A percentile compares a stretch with the other conserved stretches of the same genome.
These are phyloP conservation scores for Malurus leucopterus DNA, from an alignment of 2,797 vertebrate genomes.

Conservation along the genomic window DNA sequence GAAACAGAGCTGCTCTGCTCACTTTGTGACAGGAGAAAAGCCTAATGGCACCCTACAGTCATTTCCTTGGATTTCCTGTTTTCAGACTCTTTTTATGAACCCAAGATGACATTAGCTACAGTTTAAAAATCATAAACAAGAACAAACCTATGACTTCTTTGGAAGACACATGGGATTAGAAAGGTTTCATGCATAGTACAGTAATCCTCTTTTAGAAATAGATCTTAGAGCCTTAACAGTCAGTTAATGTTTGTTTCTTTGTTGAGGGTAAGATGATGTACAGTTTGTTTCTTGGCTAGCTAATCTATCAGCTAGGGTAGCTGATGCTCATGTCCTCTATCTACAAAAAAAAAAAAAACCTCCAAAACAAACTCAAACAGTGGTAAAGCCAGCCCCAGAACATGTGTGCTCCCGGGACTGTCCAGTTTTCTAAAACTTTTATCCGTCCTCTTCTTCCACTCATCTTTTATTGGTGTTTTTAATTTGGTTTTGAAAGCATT, in stretches of 20 bases:
- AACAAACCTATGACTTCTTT: neutral
- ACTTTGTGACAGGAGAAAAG: neutral
- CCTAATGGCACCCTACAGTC: neutral
- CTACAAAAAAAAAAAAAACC: neutral
- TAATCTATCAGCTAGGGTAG: neutral
- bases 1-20: neutral
- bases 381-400: neutral
- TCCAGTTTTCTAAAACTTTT: neutral
- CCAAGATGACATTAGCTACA: neutral
- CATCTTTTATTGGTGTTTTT: neutral
- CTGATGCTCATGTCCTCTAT: neutral
- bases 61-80: slow-evolving; percentile 1
- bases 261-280: neutral
- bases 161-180: neutral
- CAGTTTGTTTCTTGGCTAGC: neutral
- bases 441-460: neutral
- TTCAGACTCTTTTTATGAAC: neutral
- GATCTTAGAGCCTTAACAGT: neutral
- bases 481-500: neutral
- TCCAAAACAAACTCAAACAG: neutral
- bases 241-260: slow-evolving; percentile 4
- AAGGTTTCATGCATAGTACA: neutral
- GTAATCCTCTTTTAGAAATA: neutral
- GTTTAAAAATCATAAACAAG: slow-evolving; percentile 28
- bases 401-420: neutral